These are phyloP conservation scores for Sitodiplosis mosellana DNA, from an alignment of 1,140 invertebrate species.

Conservation along the genomic window DNA sequence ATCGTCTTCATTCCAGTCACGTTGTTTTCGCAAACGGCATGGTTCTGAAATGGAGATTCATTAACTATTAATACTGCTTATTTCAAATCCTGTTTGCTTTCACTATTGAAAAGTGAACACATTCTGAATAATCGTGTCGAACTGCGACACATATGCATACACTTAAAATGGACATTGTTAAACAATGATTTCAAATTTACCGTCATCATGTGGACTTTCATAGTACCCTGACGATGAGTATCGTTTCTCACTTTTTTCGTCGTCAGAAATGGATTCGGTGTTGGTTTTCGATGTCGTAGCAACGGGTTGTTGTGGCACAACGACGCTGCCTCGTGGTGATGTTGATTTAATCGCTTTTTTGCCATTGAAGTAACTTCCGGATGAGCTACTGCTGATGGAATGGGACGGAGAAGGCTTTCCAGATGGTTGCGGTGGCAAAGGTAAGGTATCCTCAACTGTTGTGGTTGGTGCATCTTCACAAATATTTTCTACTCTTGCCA, in stretches of 20 bases:
- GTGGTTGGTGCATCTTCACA: conserved; percentile 28
- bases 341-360: conserved; percentile 25
- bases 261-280: conserved; percentile 37
- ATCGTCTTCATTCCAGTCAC: conserved; percentile 19
- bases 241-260: conserved; percentile 42
- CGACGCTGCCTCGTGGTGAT: background rate
- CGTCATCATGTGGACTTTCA: conserved; percentile 55
- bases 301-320: conserved; percentile 11
- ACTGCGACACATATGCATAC: background rate
- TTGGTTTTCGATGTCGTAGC: conserved; percentile 12
- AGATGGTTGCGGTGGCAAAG: conserved; percentile 9
- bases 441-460: conserved; percentile 6
- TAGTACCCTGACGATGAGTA: conserved; percentile 63
- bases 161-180: conserved; percentile 23
- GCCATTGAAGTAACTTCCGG: conserved; percentile 40
- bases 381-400: conserved; percentile 42
- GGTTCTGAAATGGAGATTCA: background rate
- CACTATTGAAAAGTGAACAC: background rate
- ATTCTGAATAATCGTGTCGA: too few species aligned
- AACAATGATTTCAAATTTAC: conserved; percentile 15
- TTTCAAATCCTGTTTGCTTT: too few species aligned
- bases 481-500: conserved; percentile 46
- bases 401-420: conserved; percentile 20
- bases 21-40: conserved; percentile 10
- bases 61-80: too few species aligned